Evolutionary conservation across 2,888 invertebrate species (phyloP), one percentile per base, ranked within the genome.

Genomic region (Galeruca laticollis): DNA sequence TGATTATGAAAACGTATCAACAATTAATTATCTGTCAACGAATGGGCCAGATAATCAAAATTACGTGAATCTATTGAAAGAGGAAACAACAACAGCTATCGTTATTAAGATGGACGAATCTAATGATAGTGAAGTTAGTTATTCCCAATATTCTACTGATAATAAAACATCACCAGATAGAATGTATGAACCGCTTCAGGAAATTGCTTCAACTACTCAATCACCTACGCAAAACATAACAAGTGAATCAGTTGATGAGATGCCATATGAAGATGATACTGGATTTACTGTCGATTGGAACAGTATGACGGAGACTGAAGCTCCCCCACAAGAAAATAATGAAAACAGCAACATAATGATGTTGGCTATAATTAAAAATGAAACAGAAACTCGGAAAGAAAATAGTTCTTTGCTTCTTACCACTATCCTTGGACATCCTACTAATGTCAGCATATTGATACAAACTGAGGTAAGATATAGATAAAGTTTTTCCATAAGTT

Each of bases 391-490:
- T 33, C 11, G 13, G 20, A 51, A 20, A 31, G 11, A 20, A 20
- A n/a, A 47, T 11, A n/a, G 49, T 10, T 31, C 61, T 13, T 60
- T 43, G 49, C 68, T 75, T n/a, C 31, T 15, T n/a, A 60, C 40
- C 15, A 57, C 43, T 20, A 62, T 68, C 20, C 57, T 70, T 6
- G 70, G 65, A 10, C 43, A 70, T 31, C 15, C 35, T 2, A 65
- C 51, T 13, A 75, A 75, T 59, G 13, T 73, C 18, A 70, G 65
- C 35, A 56, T 74, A 9, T 57, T 66, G 68, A 60, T 73, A 43
- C 37, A 63, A 49, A 60, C 56, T 21, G 47, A 74, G 60, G 73
- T 75, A 63, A 68, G 64, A 37, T 37, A 49, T 52, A 18, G 1
- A 31, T 43, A n/a, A n/a, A n/a, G n/a, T n/a, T n/a, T n/a, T n/a